These are phyloP conservation scores for Sarotherodon lohbergeri DNA, from an alignment of 2,113 vertebrate genomes.

Conservation along the genomic window DNA sequence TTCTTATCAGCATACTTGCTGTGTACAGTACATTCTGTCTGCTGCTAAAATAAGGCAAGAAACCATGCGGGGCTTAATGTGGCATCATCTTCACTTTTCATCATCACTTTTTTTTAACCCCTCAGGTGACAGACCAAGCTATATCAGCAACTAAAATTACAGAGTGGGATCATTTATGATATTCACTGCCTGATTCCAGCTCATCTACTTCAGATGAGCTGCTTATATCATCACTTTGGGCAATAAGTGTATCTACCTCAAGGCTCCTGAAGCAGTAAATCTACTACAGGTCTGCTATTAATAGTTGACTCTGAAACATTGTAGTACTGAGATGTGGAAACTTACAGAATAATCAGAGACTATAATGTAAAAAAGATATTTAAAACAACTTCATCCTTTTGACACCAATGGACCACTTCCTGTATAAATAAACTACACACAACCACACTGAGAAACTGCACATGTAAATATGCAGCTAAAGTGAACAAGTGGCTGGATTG, in stretches of 20 bases:
- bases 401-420: background rate
- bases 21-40: background rate
- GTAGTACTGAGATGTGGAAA: background rate
- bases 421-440: background rate
- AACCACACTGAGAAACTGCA: background rate
- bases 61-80: background rate
- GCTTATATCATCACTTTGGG: background rate
- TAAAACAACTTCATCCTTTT: background rate
- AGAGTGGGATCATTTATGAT: background rate
- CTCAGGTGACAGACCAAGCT: background rate
- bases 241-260: background rate
- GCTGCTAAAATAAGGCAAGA: background rate
- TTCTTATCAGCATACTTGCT: slow-evolving; percentile 11
- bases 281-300: background rate
- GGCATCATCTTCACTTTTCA: background rate
- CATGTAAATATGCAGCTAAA: background rate
- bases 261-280: background rate
- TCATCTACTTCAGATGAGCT: background rate
- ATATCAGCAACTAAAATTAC: background rate
- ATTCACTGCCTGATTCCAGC: background rate
- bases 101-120: background rate
- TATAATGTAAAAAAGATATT: background rate
- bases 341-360: background rate
- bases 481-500: background rate
- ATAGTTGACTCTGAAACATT: background rate